These are phyloP conservation scores for Malthinus flaveolus DNA, from an alignment of 2,888 invertebrate species.

Conservation along the genomic window DNA sequence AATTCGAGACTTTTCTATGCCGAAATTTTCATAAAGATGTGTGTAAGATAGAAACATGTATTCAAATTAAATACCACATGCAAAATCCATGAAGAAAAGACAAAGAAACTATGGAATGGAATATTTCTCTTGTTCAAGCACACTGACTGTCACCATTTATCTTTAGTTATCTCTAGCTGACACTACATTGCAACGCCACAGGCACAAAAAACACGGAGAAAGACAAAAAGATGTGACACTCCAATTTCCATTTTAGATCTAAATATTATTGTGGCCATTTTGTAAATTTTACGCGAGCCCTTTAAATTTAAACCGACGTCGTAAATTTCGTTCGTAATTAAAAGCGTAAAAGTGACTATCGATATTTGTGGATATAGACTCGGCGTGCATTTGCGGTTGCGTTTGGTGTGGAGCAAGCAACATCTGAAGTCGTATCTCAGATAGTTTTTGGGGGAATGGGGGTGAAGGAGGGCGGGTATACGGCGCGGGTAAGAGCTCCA, in stretches of 20 bases:
- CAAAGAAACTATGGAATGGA: slow-evolving; percentile 49
- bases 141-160: slow-evolving; percentile 50
- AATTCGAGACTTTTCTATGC: not conserved
- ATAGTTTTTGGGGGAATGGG: slow-evolving; percentile 30
- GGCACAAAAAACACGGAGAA: slow-evolving; percentile 49
- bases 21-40: slow-evolving; percentile 20
- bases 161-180: slow-evolving; percentile 52
- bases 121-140: slow-evolving; percentile 52
- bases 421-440: slow-evolving; percentile 39
- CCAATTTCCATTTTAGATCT: slow-evolving; percentile 56
- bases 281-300: not conserved
- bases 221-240: slow-evolving; percentile 55
- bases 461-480: slow-evolving; percentile 33
- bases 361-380: slow-evolving; percentile 28
- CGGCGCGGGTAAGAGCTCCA: slow-evolving; percentile 42
- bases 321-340: too few species aligned
- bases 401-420: slow-evolving; percentile 30
- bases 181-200: slow-evolving; percentile 48
- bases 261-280: slow-evolving; percentile 44
- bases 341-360: slow-evolving; percentile 11
- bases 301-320: too few species aligned
- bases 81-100: slow-evolving; percentile 42
- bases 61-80: slow-evolving; percentile 41
- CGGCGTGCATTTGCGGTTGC: slow-evolving; percentile 30
- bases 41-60: slow-evolving; percentile 31